A percentile compares a stretch with the other conserved stretches of the same genome.
Evolutionary conservation across 2,888 invertebrate species (phyloP).

Genomic region (Ephialtes manifestator): DNA sequence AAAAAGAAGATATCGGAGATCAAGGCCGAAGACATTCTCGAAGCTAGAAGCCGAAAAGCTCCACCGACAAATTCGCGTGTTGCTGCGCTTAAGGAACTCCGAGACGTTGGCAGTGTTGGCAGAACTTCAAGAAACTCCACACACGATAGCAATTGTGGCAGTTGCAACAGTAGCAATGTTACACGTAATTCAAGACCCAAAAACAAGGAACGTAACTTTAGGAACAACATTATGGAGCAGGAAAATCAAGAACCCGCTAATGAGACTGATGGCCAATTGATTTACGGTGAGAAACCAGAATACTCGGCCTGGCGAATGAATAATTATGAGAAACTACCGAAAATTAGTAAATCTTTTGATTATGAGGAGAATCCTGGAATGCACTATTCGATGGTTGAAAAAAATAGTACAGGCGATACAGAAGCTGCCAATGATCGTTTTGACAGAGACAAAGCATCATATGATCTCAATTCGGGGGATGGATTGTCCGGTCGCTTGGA

Average conservation of each 20-base stretch:
- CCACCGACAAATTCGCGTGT: conserved; percentile 39
- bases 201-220: conserved; percentile 65
- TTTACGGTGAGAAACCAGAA: conserved; percentile 66
- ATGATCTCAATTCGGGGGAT: conserved; percentile 62
- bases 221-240: conserved; percentile 48
- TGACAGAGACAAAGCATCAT: conserved; percentile 71
- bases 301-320: conserved; percentile 64
- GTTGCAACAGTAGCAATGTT: neutral
- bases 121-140: conserved; percentile 13
- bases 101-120: conserved; percentile 10
- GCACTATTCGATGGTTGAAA: conserved; percentile 67
- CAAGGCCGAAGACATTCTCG: conserved; percentile 81
- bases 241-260: conserved; percentile 12
- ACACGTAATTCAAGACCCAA: neutral
- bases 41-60: conserved; percentile 77
- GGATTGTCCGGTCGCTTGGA: conserved; percentile 4
- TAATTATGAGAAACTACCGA: conserved; percentile 74
- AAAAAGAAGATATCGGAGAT: conserved; percentile 81
- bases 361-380: conserved; percentile 45
- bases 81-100: conserved; percentile 48
- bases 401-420: conserved; percentile 58
- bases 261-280: conserved; percentile 16
- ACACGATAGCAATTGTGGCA: conserved; percentile 29
- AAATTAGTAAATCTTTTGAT: conserved; percentile 62
- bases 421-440: conserved; percentile 66